Evolutionary conservation across 2,797 vertebrate species (phyloP).

Genomic region (Amazona ochrocephala): DNA sequence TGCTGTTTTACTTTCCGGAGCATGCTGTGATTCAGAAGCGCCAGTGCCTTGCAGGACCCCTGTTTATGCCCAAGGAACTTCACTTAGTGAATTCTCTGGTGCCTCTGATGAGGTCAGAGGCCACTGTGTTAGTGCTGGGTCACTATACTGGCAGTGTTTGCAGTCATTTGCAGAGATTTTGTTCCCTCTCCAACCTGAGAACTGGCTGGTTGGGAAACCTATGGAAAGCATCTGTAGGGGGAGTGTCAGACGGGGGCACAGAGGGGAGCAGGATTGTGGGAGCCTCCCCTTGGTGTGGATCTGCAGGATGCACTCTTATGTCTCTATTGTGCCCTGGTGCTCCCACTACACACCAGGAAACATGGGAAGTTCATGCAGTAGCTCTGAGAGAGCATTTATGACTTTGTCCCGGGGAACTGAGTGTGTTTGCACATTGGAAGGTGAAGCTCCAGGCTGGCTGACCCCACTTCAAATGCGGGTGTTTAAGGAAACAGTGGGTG

Average conservation of each 20-base stretch:
- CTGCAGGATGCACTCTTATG: not conserved
- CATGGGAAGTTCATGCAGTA: fast-evolving
- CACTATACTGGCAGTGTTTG: not conserved
- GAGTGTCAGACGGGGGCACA: not conserved
- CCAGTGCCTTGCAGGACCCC: not conserved
- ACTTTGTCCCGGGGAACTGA: not conserved
- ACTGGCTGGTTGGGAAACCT: not conserved
- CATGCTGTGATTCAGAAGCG: not conserved
- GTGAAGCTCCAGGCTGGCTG: not conserved
- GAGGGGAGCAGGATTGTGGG: not conserved
- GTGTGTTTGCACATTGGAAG: not conserved
- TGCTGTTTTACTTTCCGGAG: not conserved
- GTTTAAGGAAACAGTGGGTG: not conserved
- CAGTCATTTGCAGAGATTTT: not conserved
- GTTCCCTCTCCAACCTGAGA: not conserved
- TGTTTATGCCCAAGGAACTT: not conserved
- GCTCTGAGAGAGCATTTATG: not conserved
- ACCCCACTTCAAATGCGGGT: not conserved
- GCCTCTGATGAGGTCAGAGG: not conserved
- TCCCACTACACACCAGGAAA: not conserved
- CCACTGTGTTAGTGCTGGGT: not conserved
- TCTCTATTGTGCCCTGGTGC: not conserved
- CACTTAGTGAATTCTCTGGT: not conserved
- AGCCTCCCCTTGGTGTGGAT: not conserved
- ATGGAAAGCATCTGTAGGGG: fast-evolving